Conservation (phyloP, 2,888 invertebrate species). For the Malthinus seriepunctatus region DNA sequence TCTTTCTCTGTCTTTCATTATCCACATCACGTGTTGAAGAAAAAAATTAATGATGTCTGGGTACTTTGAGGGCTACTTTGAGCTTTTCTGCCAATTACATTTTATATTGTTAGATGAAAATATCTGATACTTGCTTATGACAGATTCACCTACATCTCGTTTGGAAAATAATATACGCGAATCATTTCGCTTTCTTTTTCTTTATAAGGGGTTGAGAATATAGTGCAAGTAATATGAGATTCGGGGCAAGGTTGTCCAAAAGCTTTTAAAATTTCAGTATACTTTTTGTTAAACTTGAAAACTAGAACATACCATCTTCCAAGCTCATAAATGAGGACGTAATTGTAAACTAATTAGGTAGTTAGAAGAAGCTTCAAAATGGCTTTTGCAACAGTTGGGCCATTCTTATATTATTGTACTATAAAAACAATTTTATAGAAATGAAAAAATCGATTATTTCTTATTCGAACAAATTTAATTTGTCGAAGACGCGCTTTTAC, state of each 20-base stretch:
- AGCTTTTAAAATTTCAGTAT: too few species aligned
- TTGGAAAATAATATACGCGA: slow-evolving; percentile 16
- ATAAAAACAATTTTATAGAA: too few species aligned
- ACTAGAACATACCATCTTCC: too few species aligned
- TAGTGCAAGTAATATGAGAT: too few species aligned
- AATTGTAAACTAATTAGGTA: too few species aligned
- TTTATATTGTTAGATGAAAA: slow-evolving; percentile 20
- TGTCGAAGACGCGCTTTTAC: neutral
- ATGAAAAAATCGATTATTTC: neutral
- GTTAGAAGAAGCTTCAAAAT: too few species aligned
- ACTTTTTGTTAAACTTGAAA: too few species aligned
- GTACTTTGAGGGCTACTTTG: slow-evolving; percentile 15
- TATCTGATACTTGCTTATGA: slow-evolving; percentile 21
- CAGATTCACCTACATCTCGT: slow-evolving; percentile 21
- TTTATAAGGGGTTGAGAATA: too few species aligned
- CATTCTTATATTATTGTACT: too few species aligned
- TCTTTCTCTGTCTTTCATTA: slow-evolving; percentile 21
- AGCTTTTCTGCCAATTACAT: slow-evolving; percentile 23
- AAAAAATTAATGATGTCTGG: slow-evolving; percentile 40
- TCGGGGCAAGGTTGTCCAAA: too few species aligned
- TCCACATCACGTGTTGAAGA: slow-evolving; percentile 32
- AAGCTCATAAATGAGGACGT: too few species aligned
- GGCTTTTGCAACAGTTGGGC: too few species aligned
- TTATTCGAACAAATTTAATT: slow-evolving; percentile 2
- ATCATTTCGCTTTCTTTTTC: slow-evolving; percentile 7